Base-by-base conservation (phyloP, 2,797 vertebrate genomes). In the Choloepus didactylus region DNA sequence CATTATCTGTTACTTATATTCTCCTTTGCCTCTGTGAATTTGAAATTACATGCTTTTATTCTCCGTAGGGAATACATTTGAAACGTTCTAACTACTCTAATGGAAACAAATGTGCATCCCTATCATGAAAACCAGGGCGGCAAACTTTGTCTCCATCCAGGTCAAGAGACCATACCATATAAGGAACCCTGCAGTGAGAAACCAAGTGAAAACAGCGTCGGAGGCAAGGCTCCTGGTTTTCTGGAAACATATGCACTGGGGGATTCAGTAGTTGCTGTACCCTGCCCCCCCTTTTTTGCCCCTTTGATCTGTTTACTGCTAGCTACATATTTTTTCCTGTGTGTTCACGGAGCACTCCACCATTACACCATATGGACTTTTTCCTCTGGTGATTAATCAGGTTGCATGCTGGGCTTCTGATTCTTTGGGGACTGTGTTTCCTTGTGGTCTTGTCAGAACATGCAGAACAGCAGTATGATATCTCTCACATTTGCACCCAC, bases 361-460 rank as follows among this genome's bases (percentile, higher is more conserved):
- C 96, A n/a, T 92, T 96, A 94, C 77, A 76, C 98, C 98, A 97
- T 97, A 96, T 98, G 98, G 95, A 93, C 96, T 85, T 93, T 95
- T 96, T 98, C 95, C 98, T 97, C 96, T 77, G 94, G 95, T 94
- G 97, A 97, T 98, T 98, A 98, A 98, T 98, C 97, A 98, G 97
- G 93, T 96, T 96, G 94, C 95, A 87, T 54, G 95, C 97, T 97
- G 98, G 97, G 97, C 91, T 97, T 70, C 95, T 60, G 95, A 97
- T 82, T 98, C 98, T 97, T 95, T 82, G 77, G 98, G 97, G 98
- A 97, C 95, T 87, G 89, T 92, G 92, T 98, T 98, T 98, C 97
- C 98, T 97, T 93, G 29, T 96, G 97, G 93, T 97, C 96, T 97
- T 98, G 97, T 98, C 97, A 91, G 98, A 96, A 98, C 98, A 97